Base-by-base conservation (phyloP, 1,140 invertebrate species). In the Cherax destructor region DNA sequence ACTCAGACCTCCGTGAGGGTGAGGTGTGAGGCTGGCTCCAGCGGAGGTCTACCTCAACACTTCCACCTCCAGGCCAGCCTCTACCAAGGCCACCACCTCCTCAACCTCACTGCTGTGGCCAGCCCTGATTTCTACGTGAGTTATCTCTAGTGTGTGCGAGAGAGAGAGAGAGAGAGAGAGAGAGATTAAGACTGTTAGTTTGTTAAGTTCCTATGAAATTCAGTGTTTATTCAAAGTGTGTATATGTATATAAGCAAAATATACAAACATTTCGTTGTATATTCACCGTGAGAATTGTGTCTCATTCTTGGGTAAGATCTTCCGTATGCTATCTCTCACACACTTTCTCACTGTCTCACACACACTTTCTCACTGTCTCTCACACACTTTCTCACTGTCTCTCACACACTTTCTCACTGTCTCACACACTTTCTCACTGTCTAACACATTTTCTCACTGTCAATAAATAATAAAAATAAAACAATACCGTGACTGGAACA, bases 21-120 rank as follows among this genome's bases (percentile, higher is more conserved):
- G 79, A 47, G 59, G 65, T 89, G 87, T 74, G 80, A 50, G 87
- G 65, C 79, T 50, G 87, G 87, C 11, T n/a, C 69, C 50, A 89
- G 87, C 24, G 87, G 87, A 16, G 87, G 87, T 21, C 87, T 89
- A 1, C 41, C 47, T n/a, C 87, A 81, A 52, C 30, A 49, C 24
- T 89, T 89, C 80, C 61, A 52, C 30, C 80, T 89, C 52, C 87
- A 83, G 41, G 87, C 87, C 9, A 80, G 47, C 11, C 87, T 81
- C 4, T 59, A 81, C 16, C 47, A 83, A 3, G 69, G 59, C 24
- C 24, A 65, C 69, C 87, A 89, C 61, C 30, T n/a, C 79, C 24
- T 89, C 24, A 89, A 89, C 65, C 47, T 83, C 47, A 89, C 87
- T 50, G 47, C 87, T 11, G n/a, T 7, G n/a, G 5, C n/a, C n/a